These are phyloP conservation scores for Brassicogethes aeneus DNA, from an alignment of 2,888 invertebrate genomes.

Conservation along the genomic window DNA sequence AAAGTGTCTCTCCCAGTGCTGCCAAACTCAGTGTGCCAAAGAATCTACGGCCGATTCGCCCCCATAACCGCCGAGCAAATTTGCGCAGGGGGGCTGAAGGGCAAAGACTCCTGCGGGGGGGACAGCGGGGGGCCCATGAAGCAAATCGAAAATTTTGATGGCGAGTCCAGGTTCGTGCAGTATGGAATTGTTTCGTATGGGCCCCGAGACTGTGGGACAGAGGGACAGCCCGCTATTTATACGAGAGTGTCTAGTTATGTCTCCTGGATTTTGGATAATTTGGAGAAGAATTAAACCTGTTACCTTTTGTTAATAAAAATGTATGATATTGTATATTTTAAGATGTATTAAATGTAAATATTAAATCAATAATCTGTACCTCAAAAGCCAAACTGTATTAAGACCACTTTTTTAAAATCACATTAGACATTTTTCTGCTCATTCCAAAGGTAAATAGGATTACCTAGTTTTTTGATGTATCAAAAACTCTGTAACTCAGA, in stretches of 20 bases:
- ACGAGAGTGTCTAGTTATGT: slow-evolving; percentile 51
- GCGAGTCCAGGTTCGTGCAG: slow-evolving; percentile 41
- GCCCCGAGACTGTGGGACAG: slow-evolving; percentile 33
- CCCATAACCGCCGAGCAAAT: slow-evolving; percentile 39
- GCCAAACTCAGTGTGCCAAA: slow-evolving; percentile 29
- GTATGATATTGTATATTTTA: too few relatives aligned
- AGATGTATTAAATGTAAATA: too few relatives aligned
- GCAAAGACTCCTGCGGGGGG: slow-evolving; percentile 56
- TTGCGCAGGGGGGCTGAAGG: slow-evolving; percentile 54
- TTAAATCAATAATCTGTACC: too few relatives aligned
- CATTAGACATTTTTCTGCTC: too few relatives aligned
- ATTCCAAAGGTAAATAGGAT: too few relatives aligned
- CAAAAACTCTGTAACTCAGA: too few relatives aligned
- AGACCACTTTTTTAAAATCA: too few relatives aligned
- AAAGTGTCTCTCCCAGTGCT: slow-evolving; percentile 40
- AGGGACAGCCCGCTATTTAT: slow-evolving; percentile 57
- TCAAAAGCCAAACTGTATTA: too few relatives aligned
- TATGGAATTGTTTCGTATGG: slow-evolving; percentile 45
- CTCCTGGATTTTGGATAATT: slow-evolving; percentile 51
- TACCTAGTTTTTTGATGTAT: too few relatives aligned
- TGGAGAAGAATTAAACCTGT: too few relatives aligned
- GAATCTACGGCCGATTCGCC: slow-evolving; percentile 24
- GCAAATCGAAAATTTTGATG: slow-evolving; percentile 30
- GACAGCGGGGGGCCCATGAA: slow-evolving; percentile 61
- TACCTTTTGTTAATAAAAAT: too few relatives aligned